Conservation (phyloP, 2,113 vertebrate genomes). For the Pelecanus crispus region DNA sequence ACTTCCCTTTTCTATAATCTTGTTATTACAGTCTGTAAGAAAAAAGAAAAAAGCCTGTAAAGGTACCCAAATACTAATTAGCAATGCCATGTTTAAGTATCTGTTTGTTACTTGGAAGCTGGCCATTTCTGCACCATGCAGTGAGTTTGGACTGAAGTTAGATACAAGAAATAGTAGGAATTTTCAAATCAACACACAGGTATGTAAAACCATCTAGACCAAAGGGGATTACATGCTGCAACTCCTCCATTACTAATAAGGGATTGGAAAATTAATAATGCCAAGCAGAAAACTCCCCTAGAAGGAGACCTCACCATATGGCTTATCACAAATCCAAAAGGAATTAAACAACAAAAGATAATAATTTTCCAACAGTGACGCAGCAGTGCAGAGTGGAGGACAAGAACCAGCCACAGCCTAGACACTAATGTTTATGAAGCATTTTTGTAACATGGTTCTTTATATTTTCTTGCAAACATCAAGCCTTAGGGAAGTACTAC, state of each 20-base stretch:
- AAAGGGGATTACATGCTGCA: neutral
- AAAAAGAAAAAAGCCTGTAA: neutral
- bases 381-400: neutral
- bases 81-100: neutral
- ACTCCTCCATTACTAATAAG: neutral
- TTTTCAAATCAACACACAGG: neutral
- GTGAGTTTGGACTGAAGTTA: neutral
- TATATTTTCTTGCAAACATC: neutral
- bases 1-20: neutral
- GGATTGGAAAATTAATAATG: slow-evolving; percentile 27
- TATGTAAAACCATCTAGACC: neutral
- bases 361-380: slow-evolving; percentile 27
- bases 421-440: neutral
- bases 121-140: neutral
- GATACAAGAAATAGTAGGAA: neutral
- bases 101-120: neutral
- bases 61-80: neutral
- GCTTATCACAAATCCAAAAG: slow-evolving; percentile 9
- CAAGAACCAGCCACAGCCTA: neutral
- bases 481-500: neutral
- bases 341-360: slow-evolving; percentile 43
- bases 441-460: neutral
- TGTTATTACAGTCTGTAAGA: neutral
- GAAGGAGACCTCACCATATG: slow-evolving; percentile 37
- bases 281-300: slow-evolving; percentile 10